Percentiles rank a stretch among this genome's conserved stretches.
Conservation (phyloP, 2,113 vertebrate genomes). For the Platanista minor region DNA sequence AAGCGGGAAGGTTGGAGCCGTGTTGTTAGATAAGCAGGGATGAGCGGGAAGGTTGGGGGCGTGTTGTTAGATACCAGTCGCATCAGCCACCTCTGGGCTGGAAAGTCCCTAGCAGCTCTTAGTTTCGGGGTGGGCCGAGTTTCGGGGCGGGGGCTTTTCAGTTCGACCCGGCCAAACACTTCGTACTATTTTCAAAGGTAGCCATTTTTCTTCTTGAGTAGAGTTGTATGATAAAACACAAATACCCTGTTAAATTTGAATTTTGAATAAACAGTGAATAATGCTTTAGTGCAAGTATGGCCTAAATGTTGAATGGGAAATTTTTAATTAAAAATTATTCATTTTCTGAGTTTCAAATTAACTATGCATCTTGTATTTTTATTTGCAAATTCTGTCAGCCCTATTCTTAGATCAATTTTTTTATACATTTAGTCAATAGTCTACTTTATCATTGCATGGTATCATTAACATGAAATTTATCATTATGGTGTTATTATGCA, state of each 20-base stretch:
- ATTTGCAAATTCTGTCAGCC: neutral
- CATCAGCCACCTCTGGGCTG: no score
- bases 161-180: no score
- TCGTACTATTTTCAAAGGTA: neutral
- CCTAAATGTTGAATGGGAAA: neutral
- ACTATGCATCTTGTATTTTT: neutral
- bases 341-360: neutral
- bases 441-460: neutral
- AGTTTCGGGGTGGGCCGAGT: no score
- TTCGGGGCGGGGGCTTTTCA: no score
- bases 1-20: no score
- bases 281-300: neutral
- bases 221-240: neutral
- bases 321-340: neutral
- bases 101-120: no score
- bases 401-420: neutral
- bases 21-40: no score
- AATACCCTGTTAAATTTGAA: neutral
- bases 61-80: no score
- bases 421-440: neutral
- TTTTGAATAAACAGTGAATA: neutral
- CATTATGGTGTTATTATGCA: neutral
- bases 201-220: neutral
- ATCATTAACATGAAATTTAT: neutral
- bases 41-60: no score